Evolutionary conservation across 2,888 invertebrate species (phyloP), one percentile per base, ranked within the genome.

Genomic region (Xestia sexstrigata): DNA sequence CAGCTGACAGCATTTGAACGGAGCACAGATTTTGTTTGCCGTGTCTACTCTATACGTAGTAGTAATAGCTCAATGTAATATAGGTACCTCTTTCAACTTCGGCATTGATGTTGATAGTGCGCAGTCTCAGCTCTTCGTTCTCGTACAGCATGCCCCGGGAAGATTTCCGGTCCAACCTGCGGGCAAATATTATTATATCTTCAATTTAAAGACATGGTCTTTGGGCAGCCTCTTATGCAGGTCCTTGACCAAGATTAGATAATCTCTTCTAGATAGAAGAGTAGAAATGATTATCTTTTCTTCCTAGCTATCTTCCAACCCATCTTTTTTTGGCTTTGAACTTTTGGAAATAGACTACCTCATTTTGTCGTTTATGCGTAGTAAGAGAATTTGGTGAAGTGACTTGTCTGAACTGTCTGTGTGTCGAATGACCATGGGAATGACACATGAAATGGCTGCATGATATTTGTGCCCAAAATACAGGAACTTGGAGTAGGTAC

Each of bases 111-210:
- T 99, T 98, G 93, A 99, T 99, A 55, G 99, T 99, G 90, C 99
- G 97, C 92, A 99, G 96, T 87, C 99, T 97, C 73, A 99, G 97
- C 94, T 99, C 99, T 93, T 99, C 99, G 97, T 99, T 99, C 96
- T 99, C 99, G 97, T 98, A 99, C 89, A 99, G 98, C 98, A 99
- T 99, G 86, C 99, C 99, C 93, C 99, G 98, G 85, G 99, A 98
- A 74, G 99, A 98, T 95, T 98, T 98, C 92, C 98, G 97, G 97
- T 99, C 99, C 97, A 99, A 98, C 96, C 98, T 98, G 94, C 13
- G 42, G 69, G 72, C 26, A 78, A 82, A 65, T 74, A 23, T 20
- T 39, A 63, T 68, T 71, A 42, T 35, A 74, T n/a, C 20, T 55
- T 52, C 52, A 60, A 60, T 79, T 17, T 26, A 17, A 66, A 30